A percentile compares a stretch with the other conserved stretches of the same genome.
phyloP scores from a whole-genome alignment of 2,888 invertebrate genomes.

The Sceliomorpha sp. region DNA sequence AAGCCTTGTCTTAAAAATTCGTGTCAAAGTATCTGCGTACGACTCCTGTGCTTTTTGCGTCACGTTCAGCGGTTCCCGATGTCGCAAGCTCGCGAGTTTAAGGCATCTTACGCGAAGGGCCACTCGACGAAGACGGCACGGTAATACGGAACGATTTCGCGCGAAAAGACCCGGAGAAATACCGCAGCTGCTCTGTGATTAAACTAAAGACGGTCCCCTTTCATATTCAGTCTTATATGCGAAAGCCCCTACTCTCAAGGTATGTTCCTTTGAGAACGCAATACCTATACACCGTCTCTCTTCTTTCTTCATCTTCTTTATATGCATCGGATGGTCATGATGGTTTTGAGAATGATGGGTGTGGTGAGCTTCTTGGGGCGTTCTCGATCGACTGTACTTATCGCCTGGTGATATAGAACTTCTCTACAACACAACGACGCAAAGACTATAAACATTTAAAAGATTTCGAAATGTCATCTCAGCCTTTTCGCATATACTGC shows the following conservation, averaged over 20 bases:
- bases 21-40: neutral
- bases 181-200: constrained; percentile 68
- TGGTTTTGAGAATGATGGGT: constrained; percentile 81
- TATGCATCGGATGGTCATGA: constrained; percentile 76
- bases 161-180: constrained; percentile 55
- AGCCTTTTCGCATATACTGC: neutral
- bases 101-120: constrained; percentile 41
- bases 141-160: constrained; percentile 43
- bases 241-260: constrained; percentile 72
- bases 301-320: constrained; percentile 89
- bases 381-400: constrained; percentile 89
- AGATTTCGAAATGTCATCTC: no score
- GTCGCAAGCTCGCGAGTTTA: constrained; percentile 44
- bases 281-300: constrained; percentile 38
- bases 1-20: neutral
- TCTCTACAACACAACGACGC: constrained; percentile 82
- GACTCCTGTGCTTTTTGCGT: constrained; percentile 3
- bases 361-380: constrained; percentile 86
- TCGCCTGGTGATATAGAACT: constrained; percentile 93
- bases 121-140: constrained; percentile 32
- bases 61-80: constrained; percentile 31
- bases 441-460: constrained; percentile 24
- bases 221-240: constrained; percentile 79
- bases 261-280: constrained; percentile 63
- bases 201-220: constrained; percentile 77